Conservation (phyloP, 2,888 invertebrate species). For the Eubasilissa splendida region DNA sequence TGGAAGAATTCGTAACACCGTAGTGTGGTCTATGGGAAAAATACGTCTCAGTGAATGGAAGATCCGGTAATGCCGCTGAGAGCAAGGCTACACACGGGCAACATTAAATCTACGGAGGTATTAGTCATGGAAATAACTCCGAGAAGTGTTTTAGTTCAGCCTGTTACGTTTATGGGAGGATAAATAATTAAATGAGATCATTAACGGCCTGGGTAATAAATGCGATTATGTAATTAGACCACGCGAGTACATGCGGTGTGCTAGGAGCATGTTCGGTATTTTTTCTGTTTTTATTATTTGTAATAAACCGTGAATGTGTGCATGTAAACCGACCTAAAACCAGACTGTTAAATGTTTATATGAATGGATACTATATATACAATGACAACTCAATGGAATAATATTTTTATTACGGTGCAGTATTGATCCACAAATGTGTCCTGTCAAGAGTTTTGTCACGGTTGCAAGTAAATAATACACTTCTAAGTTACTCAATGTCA, state of each 20-base stretch:
- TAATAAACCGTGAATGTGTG: too few species aligned
- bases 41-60: slow-evolving; percentile 55
- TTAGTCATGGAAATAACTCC: slow-evolving; percentile 28
- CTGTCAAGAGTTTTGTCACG: too few species aligned
- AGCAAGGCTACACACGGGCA: slow-evolving; percentile 46
- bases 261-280: not conserved
- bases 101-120: not conserved
- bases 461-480: too few species aligned
- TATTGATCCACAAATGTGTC: too few species aligned
- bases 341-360: too few species aligned
- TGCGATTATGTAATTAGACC: slow-evolving; percentile 37
- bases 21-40: slow-evolving; percentile 52
- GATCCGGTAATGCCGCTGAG: slow-evolving; percentile 49
- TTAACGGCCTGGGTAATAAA: slow-evolving; percentile 25
- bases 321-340: too few species aligned
- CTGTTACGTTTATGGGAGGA: slow-evolving; percentile 18
- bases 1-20: slow-evolving; percentile 54
- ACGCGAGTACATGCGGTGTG: slow-evolving; percentile 12
- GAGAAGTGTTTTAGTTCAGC: slow-evolving; percentile 10
- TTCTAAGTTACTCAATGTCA: too few species aligned
- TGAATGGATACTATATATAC: too few species aligned
- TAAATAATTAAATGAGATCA: slow-evolving; percentile 37
- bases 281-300: too few species aligned
- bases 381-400: too few species aligned
- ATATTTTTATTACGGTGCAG: too few species aligned